phyloP scores from a whole-genome alignment of 2,113 vertebrate species.

The Muntiacus reevesi region DNA sequence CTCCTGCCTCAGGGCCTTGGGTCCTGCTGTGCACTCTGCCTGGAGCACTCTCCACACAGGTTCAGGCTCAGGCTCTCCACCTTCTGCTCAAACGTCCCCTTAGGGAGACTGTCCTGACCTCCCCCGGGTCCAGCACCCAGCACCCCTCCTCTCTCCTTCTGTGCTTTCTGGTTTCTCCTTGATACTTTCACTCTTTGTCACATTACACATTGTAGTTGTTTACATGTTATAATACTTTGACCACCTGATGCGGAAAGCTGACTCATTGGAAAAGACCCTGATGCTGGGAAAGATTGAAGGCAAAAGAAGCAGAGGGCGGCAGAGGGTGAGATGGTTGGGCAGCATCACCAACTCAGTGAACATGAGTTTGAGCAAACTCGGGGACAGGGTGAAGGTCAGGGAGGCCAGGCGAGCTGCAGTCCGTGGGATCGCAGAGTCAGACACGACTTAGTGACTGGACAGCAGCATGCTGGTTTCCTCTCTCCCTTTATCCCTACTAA shows the following conservation, averaged over 20 bases:
- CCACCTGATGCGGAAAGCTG: neutral
- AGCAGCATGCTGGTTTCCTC: neutral
- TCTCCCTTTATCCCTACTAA: neutral
- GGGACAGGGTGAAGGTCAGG: neutral
- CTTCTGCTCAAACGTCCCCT: neutral
- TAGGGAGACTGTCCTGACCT: neutral
- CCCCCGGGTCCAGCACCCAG: neutral
- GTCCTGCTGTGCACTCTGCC: neutral
- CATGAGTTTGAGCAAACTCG: neutral
- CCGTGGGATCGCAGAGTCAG: neutral
- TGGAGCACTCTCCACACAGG: neutral
- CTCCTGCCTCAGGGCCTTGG: neutral
- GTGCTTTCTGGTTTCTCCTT: neutral
- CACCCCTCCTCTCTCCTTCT: too few relatives aligned
- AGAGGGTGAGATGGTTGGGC: neutral
- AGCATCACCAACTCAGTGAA: neutral
- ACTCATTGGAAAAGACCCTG: neutral
- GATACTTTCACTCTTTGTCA: too few relatives aligned
- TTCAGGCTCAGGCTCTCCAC: neutral
- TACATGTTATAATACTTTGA: neutral
- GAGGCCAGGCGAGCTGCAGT: neutral
- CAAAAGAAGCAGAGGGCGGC: neutral
- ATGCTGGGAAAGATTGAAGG: neutral
- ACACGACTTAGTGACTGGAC: neutral
- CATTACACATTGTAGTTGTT: too few relatives aligned